Evolutionary conservation across 2,113 vertebrate genomes (phyloP), one percentile per base, ranked within the genome.

Genomic region (Rousettus leschenaultii): DNA sequence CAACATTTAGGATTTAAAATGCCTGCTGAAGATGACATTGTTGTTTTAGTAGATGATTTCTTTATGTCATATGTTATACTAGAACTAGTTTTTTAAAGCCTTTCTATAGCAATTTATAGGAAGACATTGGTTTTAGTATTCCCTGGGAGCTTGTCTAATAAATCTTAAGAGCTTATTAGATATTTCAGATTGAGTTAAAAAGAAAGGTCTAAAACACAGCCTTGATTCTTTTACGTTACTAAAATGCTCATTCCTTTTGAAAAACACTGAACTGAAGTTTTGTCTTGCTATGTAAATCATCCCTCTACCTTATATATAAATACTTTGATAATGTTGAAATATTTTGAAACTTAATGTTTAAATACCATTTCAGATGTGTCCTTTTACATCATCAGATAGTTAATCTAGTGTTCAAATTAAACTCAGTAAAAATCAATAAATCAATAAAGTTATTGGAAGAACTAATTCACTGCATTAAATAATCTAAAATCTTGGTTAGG

Each of bases 271-370:
- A 63, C 6, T 63, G 43, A 63, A 43, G 7, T 71, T 92, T 66
- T 82, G 43, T 33, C 30, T 80, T 86, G 19, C 45, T 86, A 4
- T 71, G 19, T 8, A 86, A 59, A 48, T 90, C 24, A 26, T 33
- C 14, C 43, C 13, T 79, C 48, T 79, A 77, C 45, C 45, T 45
- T 51, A 51, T 51, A 51, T 55, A 3, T 88, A 33, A 87, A 33
- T 63, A 14, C 3, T 74, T 75, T 73, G 55, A 40, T 63, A 71
- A 59, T 48, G 59, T 79, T 59, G 78, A 84, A 78, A 51, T 79
- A 19, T 92, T 85, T 93, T 74, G 33, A 89, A 90, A 51, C 57
- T 74, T 82, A 77, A 65, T 83, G n/a, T 73, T 95, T 93, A 59
- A 73, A 45, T 78, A 43, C 12, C 28, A 61, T 93, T 87, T 90